These are phyloP conservation scores for Argya squamiceps DNA, from an alignment of 2,797 vertebrate genomes.

Conservation along the genomic window DNA sequence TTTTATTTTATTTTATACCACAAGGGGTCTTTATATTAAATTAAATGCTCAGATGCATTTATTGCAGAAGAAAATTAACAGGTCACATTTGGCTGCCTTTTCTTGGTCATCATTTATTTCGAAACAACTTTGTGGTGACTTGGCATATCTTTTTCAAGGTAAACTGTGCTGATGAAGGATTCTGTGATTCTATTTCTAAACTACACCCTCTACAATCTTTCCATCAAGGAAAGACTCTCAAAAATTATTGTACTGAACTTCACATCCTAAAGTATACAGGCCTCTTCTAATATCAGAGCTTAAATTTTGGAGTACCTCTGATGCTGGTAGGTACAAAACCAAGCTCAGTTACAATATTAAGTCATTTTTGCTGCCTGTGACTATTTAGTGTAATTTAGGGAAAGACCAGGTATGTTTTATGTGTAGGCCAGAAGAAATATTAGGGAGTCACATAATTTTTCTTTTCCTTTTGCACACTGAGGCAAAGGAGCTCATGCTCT, in stretches of 20 bases:
- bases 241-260: background rate
- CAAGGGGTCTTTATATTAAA: constrained; percentile 10
- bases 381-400: background rate
- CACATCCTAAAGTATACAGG: background rate
- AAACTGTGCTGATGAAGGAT: background rate
- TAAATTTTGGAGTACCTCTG: background rate
- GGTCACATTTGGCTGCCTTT: background rate
- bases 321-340: background rate
- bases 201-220: background rate
- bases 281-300: background rate
- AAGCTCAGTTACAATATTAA: background rate
- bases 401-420: background rate
- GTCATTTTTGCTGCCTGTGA: background rate
- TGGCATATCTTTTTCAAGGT: background rate
- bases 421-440: background rate
- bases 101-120: background rate
- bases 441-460: background rate
- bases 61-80: constrained; percentile 43
- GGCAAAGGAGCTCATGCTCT: background rate
- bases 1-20: constrained; percentile 29
- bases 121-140: background rate
- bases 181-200: background rate
- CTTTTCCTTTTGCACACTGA: background rate
- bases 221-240: background rate
- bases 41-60: background rate